A percentile compares a stretch with the other conserved stretches of the same genome.
Conservation (phyloP, 2,113 vertebrate genomes). For the Mionectes macconnelli region DNA sequence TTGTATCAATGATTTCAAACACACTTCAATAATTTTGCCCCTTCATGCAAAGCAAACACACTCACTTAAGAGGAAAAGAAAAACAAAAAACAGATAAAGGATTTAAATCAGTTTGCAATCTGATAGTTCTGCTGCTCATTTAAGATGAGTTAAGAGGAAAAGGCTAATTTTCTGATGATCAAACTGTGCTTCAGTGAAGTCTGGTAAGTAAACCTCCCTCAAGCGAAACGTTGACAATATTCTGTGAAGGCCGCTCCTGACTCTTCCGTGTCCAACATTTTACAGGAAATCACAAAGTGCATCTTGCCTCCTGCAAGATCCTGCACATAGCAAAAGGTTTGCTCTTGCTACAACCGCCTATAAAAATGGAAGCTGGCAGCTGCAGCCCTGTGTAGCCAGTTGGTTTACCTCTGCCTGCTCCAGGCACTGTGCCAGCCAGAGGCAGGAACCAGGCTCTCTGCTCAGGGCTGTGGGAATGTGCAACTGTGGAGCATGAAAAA, state of each 20-base stretch:
- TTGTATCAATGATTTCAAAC: neutral
- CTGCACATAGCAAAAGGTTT: neutral
- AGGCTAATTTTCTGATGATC: neutral
- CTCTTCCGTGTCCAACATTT: neutral
- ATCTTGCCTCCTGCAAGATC: neutral
- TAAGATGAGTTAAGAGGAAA: neutral
- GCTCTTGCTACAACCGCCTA: neutral
- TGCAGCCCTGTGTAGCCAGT: neutral
- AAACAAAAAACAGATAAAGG: accelerated
- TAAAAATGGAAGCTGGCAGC: neutral
- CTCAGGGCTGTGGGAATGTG: neutral
- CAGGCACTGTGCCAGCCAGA: neutral
- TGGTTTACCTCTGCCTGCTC: neutral
- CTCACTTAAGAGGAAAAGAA: accelerated
- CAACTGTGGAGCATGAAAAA: neutral
- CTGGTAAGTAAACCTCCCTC: neutral
- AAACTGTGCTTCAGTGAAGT: neutral
- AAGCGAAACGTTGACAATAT: neutral
- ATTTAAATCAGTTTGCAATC: neutral
- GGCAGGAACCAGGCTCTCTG: neutral
- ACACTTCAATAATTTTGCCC: neutral
- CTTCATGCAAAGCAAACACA: neutral
- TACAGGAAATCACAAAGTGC: neutral
- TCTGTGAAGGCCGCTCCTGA: neutral
- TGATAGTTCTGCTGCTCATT: neutral